Base-by-base conservation (phyloP, 2,888 invertebrate genomes). In the Parnassius orleans region DNA sequence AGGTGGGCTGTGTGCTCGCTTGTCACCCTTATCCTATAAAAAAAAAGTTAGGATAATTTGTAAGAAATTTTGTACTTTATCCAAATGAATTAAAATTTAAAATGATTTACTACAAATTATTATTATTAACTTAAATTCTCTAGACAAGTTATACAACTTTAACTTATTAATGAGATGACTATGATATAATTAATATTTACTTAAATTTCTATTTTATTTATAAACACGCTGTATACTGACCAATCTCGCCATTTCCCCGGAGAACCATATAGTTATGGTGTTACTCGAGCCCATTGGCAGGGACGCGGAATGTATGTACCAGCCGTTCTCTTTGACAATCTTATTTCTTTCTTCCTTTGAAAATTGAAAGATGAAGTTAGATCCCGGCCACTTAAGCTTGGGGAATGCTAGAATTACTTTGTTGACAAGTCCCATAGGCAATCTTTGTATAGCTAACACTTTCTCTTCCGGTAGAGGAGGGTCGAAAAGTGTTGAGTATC, bases 391-490 rank as follows among this genome's bases (percentile, higher is more conserved):
- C 94, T 95, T 95, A 11, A 86, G 84, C 9, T 84, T 74, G 0
- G 93, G 86, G 78, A 94, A 96, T 60, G 92, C 86, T 1, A 96
- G 70, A 63, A 93, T 93, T 50, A 95, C 92, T 83, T 96, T 96
- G 65, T 93, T 92, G 1, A 95, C 93, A 7, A 92, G 90, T 1
- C 95, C 95, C 69, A 94, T 93, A 0, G 93, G 92, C 59, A 95
- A 76, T 54, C 86, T 86, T 80, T 52, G 2, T 43, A 43, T 43
- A 2, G 43, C 43, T 11, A 43, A 43, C 3, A 85, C 72, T 80
- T 95, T 95, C 11, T 74, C 72, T 11, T 75, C 65, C 0, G 94
- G 92, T 19, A 95, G 75, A 41, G 81, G 72, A 1, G 95, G 95
- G 10, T 77, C 72, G 72, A 95, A 95, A 41, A 94, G 66, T 0